Conservation (phyloP, 2,888 invertebrate genomes). For the Thecophora atra region DNA sequence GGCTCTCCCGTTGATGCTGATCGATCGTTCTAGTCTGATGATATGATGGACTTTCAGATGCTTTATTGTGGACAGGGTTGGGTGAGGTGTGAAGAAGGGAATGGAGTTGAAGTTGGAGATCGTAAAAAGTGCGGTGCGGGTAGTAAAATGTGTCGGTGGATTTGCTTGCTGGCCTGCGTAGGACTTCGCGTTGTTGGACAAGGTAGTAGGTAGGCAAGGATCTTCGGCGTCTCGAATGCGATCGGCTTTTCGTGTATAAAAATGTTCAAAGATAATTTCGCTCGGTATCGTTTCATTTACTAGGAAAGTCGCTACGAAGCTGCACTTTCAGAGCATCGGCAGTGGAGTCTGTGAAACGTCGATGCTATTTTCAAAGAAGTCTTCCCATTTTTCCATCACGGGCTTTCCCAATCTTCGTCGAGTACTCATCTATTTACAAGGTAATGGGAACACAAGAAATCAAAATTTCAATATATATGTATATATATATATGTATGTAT, state of each 20-base stretch:
- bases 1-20: too few species aligned
- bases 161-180: not conserved
- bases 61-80: too few species aligned
- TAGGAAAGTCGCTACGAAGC: slow-evolving; percentile 20
- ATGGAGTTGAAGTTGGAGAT: not conserved
- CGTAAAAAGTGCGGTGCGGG: not conserved
- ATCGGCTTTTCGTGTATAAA: slow-evolving; percentile 27
- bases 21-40: too few species aligned
- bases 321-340: slow-evolving; percentile 4
- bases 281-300: slow-evolving; percentile 28
- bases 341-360: slow-evolving; percentile 26
- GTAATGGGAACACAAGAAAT: slow-evolving; percentile 31
- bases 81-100: not conserved
- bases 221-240: not conserved
- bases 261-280: slow-evolving; percentile 28
- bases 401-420: slow-evolving; percentile 66
- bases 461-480: too few species aligned
- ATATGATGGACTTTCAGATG: too few species aligned
- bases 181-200: not conserved
- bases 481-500: too few species aligned
- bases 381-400: slow-evolving; percentile 66
- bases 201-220: not conserved
- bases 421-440: slow-evolving; percentile 66
- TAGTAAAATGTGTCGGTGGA: not conserved
- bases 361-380: slow-evolving; percentile 61